Evolutionary conservation across 2,888 invertebrate genomes (phyloP).

Genomic region (Spodoptera exigua): DNA sequence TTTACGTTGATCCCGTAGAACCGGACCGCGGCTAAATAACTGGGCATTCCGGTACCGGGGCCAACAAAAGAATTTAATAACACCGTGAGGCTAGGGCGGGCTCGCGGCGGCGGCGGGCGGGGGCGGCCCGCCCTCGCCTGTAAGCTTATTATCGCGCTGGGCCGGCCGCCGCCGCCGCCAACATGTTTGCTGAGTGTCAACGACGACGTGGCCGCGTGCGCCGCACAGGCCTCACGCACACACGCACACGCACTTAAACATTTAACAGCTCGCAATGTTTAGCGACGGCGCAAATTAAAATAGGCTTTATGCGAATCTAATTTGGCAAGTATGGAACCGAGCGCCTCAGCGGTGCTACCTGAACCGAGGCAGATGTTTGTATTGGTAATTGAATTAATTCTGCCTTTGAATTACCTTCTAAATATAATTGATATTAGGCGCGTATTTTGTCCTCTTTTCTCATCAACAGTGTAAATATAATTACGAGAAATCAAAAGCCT

Average conservation of each 20-base stretch:
- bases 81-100: slow-evolving; percentile 74
- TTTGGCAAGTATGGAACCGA: slow-evolving; percentile 83
- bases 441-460: slow-evolving; percentile 57
- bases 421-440: slow-evolving; percentile 66
- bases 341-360: slow-evolving; percentile 77
- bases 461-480: slow-evolving; percentile 57
- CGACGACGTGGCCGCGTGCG: slow-evolving; percentile 66
- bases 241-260: slow-evolving; percentile 83
- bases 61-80: slow-evolving; percentile 88
- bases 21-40: slow-evolving; percentile 80
- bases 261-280: slow-evolving; percentile 86
- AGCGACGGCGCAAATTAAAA: slow-evolving; percentile 87
- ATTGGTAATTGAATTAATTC: slow-evolving; percentile 86
- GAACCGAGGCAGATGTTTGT: slow-evolving; percentile 80
- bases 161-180: slow-evolving; percentile 70
- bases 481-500: slow-evolving; percentile 58
- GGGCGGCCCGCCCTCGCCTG: slow-evolving; percentile 72
- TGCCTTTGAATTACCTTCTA: slow-evolving; percentile 75
- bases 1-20: slow-evolving; percentile 80
- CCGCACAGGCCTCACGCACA: slow-evolving; percentile 73
- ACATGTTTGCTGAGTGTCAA: slow-evolving; percentile 86
- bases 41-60: slow-evolving; percentile 76
- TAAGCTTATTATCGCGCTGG: slow-evolving; percentile 85
- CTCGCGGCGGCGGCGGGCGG: slow-evolving; percentile 59
- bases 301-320: slow-evolving; percentile 88